Percentiles rank a stretch among this genome's conserved stretches.
These are phyloP conservation scores for Drosophila trichaetosa DNA, from an alignment of 2,888 invertebrate species.

Conservation along the genomic window DNA sequence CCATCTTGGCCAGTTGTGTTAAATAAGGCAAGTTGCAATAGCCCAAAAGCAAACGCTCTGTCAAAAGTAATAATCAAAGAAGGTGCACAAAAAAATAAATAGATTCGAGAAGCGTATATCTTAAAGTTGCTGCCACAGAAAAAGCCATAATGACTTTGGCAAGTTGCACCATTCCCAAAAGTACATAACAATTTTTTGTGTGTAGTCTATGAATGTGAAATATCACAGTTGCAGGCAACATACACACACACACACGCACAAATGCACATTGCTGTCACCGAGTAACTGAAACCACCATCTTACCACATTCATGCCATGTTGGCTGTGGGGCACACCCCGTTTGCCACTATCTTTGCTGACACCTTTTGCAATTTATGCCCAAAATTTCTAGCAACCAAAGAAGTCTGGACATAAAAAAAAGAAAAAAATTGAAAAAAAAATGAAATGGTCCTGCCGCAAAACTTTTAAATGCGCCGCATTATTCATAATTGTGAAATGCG, in stretches of 20 bases:
- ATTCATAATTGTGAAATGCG: constrained; percentile 65
- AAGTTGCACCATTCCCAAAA: constrained; percentile 56
- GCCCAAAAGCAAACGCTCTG: constrained; percentile 10
- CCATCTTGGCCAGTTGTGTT: constrained; percentile 50
- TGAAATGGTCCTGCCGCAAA: constrained; percentile 49
- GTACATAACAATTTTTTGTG: constrained; percentile 57
- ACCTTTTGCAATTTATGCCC: constrained; percentile 75
- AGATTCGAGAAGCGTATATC: constrained; percentile 18
- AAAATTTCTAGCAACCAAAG: constrained; percentile 43
- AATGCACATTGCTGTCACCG: background rate
- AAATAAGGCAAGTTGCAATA: constrained; percentile 72
- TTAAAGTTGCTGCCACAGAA: constrained; percentile 41
- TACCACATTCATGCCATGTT: constrained; percentile 41
- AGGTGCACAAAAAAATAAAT: constrained; percentile 16
- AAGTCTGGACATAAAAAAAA: constrained; percentile 43
- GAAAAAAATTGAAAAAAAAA: background rate
- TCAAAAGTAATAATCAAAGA: constrained; percentile 49
- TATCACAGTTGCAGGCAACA: constrained; percentile 48
- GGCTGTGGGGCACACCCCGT: constrained; percentile 29
- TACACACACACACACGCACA: background rate
- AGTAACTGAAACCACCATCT: constrained; percentile 31
- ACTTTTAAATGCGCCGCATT: constrained; percentile 76
- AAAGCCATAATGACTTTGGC: constrained; percentile 65
- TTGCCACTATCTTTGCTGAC: constrained; percentile 66
- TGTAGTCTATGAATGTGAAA: constrained; percentile 66